These are phyloP conservation scores for Latrodectus geometricus DNA, from an alignment of 1,140 invertebrate genomes.

Conservation along the genomic window DNA sequence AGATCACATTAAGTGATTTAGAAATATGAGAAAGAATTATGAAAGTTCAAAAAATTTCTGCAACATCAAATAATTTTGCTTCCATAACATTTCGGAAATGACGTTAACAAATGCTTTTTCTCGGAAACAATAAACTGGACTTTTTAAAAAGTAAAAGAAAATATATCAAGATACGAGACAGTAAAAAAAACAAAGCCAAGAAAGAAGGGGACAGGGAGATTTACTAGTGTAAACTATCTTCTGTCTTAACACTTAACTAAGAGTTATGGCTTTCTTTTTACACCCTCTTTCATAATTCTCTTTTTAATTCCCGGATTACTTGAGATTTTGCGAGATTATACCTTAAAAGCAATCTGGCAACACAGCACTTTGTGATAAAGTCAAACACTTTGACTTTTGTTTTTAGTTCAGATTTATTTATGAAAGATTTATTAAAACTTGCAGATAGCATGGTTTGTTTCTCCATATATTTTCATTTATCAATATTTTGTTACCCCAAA, in stretches of 20 bases:
- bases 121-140: not conserved
- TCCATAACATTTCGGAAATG: no score
- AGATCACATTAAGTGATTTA: no score
- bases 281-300: constrained; percentile 12
- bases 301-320: not conserved
- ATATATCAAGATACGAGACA: not conserved
- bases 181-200: not conserved
- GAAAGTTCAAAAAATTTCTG: no score
- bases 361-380: not conserved
- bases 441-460: no score
- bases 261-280: constrained; percentile 22
- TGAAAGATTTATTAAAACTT: no score
- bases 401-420: no score
- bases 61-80: no score
- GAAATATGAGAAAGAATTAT: no score
- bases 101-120: not conserved
- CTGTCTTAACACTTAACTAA: constrained; percentile 26
- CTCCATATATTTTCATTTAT: no score
- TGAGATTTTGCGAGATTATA: not conserved
- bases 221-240: not conserved
- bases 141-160: not conserved
- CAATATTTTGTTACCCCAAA: no score
- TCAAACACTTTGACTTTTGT: no score
- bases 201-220: not conserved
- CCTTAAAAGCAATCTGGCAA: constrained; percentile 6